A percentile compares a stretch with the other conserved stretches of the same genome.
Evolutionary conservation across 2,797 vertebrate genomes (phyloP).

Genomic region (Macrochelys suwanniensis): DNA sequence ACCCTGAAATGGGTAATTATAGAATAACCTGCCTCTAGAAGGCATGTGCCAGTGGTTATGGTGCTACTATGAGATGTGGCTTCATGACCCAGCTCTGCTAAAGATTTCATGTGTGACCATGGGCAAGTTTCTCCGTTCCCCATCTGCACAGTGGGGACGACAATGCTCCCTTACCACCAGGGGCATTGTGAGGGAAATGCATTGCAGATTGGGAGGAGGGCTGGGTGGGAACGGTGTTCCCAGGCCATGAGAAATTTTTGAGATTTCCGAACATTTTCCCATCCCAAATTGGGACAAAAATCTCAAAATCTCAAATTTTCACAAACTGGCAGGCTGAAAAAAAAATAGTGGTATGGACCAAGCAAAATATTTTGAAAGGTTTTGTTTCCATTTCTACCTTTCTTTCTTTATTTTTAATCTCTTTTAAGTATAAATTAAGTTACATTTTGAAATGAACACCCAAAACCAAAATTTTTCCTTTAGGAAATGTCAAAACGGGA

Average conservation of each 20-base stretch:
- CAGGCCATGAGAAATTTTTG: neutral
- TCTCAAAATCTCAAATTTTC: neutral
- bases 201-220: too few relatives aligned
- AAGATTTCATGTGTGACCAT: neutral
- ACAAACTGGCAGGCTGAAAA: neutral
- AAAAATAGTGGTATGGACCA: neutral
- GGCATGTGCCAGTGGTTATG: neutral
- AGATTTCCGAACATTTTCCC: neutral
- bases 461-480: neutral
- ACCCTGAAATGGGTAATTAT: neutral
- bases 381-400: neutral
- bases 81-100: too few relatives aligned
- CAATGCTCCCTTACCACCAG: neutral
- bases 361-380: neutral
- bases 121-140: neutral
- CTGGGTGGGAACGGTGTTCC: neutral
- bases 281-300: neutral
- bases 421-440: neutral
- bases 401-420: neutral
- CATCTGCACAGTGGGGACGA: neutral
- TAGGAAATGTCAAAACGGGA: neutral
- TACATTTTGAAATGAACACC: neutral
- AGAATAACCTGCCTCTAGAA: neutral
- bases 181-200: neutral
- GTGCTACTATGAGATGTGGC: neutral